A percentile compares a stretch with the other conserved stretches of the same genome.
Evolutionary conservation across 2,888 invertebrate genomes (phyloP).

Genomic region (Julus scandinavius): DNA sequence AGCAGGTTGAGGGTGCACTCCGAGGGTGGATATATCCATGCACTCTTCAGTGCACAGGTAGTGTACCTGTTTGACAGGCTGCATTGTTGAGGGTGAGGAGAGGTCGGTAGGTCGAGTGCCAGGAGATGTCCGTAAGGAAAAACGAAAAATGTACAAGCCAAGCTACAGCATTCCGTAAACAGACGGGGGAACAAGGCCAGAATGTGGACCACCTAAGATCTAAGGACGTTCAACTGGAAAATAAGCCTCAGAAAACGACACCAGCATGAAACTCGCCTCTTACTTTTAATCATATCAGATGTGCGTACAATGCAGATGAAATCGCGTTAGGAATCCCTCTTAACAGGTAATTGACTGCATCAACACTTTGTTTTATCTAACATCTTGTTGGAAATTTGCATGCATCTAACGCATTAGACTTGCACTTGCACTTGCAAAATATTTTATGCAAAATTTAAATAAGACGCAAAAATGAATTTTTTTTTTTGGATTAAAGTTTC

Average conservation of each 20-base stretch:
- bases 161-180: slow-evolving; percentile 26
- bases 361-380: slow-evolving; percentile 15
- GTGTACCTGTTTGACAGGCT: slow-evolving; percentile 46
- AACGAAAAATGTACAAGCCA: slow-evolving; percentile 30
- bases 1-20: slow-evolving; percentile 29
- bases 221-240: slow-evolving; percentile 44
- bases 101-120: slow-evolving; percentile 41
- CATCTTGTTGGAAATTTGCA: slow-evolving; percentile 1
- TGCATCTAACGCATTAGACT: neutral
- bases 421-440: neutral
- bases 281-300: slow-evolving; percentile 25
- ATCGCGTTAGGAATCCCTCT: slow-evolving; percentile 24
- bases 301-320: slow-evolving; percentile 19
- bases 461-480: too few relatives aligned
- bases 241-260: neutral
- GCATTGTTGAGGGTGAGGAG: slow-evolving; percentile 46
- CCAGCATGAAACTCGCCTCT: neutral
- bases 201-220: slow-evolving; percentile 45
- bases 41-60: slow-evolving; percentile 36
- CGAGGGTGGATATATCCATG: slow-evolving; percentile 19
- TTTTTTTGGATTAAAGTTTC: too few relatives aligned
- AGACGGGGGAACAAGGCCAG: slow-evolving; percentile 39
- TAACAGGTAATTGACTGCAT: slow-evolving; percentile 31
- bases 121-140: slow-evolving; percentile 43
- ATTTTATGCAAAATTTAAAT: too few relatives aligned